Evolutionary conservation across 2,888 invertebrate genomes (phyloP).

Genomic region (Luffia ferchaultella): DNA sequence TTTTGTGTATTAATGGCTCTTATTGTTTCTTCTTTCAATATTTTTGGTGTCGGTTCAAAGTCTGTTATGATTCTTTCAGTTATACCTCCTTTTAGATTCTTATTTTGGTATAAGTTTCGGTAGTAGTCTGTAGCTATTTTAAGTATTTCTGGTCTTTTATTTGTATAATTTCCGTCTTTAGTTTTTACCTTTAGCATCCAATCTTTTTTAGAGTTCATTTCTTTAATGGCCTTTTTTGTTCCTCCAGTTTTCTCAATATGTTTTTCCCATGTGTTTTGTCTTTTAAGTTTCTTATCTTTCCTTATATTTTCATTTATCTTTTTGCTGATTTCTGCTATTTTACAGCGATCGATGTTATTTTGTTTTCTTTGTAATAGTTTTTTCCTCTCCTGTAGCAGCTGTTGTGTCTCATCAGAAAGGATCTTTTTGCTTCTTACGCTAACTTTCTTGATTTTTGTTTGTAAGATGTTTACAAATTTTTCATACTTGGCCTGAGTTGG

Average conservation of each 20-base stretch:
- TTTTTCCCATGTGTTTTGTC: constrained; percentile 7
- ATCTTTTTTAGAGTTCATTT: constrained; percentile 5
- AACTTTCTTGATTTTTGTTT: neutral
- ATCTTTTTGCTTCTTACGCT: neutral
- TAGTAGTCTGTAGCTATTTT: constrained; percentile 5
- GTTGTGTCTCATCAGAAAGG: neutral
- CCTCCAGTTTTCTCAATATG: constrained; percentile 9
- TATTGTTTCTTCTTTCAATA: neutral
- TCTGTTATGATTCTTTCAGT: neutral
- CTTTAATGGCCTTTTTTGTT: constrained; percentile 8
- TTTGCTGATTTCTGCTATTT: constrained; percentile 11
- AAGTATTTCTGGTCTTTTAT: constrained; percentile 10
- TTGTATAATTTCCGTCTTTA: constrained; percentile 2
- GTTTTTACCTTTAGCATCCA: constrained; percentile 9
- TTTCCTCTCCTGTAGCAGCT: constrained; percentile 1
- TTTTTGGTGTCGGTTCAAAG: neutral
- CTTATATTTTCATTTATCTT: constrained; percentile 7
- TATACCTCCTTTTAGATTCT: neutral
- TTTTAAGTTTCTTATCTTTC: constrained; percentile 6
- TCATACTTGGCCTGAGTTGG: neutral
- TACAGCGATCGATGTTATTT: neutral
- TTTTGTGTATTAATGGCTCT: neutral
- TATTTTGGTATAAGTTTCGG: neutral
- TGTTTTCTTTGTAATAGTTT: neutral
- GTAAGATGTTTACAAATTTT: neutral